Evolutionary conservation across 2,113 vertebrate species (phyloP).

Genomic region (Anguilla japonica): DNA sequence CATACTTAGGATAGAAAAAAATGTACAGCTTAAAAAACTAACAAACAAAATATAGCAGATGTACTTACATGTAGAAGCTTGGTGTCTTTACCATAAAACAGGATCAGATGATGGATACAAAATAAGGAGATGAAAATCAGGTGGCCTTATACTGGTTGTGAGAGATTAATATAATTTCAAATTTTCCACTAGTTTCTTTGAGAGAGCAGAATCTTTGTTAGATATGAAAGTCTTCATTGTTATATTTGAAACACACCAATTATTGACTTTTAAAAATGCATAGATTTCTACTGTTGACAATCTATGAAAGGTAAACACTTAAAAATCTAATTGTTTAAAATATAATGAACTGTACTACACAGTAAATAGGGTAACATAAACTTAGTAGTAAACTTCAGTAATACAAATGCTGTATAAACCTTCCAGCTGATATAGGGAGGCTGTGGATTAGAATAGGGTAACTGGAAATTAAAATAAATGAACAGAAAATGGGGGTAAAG

Average conservation of each 20-base stretch:
- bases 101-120: neutral
- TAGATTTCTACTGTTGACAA: neutral
- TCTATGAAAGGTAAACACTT: neutral
- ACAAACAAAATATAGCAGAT: neutral
- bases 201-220: neutral
- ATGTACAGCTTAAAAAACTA: neutral
- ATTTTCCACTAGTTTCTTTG: neutral
- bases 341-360: neutral
- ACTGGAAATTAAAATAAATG: neutral
- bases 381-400: no score
- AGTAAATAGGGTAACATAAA: neutral
- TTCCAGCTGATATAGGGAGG: neutral
- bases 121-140: neutral
- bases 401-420: neutral
- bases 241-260: neutral
- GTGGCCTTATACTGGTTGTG: neutral
- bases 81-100: neutral
- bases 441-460: neutral
- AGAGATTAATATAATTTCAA: neutral
- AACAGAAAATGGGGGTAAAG: neutral
- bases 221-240: neutral
- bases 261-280: neutral
- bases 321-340: no score
- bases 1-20: constrained; percentile 3
- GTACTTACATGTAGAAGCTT: neutral